Conservation (phyloP, 53 echinoderm and acorn worm species). For the Zoroaster sp. region DNA sequence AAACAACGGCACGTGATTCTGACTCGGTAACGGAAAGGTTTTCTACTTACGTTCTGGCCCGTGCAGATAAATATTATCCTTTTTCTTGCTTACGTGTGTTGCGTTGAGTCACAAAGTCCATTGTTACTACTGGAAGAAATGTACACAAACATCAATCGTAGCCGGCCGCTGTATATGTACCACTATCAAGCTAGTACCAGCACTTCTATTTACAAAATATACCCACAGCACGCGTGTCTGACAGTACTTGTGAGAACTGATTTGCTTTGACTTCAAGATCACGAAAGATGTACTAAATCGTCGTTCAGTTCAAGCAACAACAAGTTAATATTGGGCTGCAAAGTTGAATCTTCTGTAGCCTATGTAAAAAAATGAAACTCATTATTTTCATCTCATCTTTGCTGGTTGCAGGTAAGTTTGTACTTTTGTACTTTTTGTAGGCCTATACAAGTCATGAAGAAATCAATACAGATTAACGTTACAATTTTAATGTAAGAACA, state of each 20-base stretch:
- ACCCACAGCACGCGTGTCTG: too few species aligned
- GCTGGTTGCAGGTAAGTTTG: conserved; percentile 26
- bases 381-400: conserved; percentile 3
- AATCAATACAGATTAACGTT: neutral
- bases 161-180: too few species aligned
- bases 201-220: too few species aligned
- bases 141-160: neutral
- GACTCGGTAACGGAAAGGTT: neutral
- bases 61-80: neutral
- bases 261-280: too few species aligned
- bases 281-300: neutral
- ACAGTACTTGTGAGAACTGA: too few species aligned
- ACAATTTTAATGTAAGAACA: too few species aligned
- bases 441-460: neutral
- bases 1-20: conserved; percentile 33
- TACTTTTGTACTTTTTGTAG: neutral
- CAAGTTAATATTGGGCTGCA: too few species aligned
- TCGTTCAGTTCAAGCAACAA: neutral
- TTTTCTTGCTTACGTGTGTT: neutral
- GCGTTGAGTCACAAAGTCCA: neutral
- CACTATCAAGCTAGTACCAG: too few species aligned
- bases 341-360: too few species aligned
- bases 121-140: neutral
- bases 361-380: conserved; percentile 15
- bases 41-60: neutral